Conservation (phyloP, 1,140 invertebrate genomes). For the Campoletis sonorensis region DNA sequence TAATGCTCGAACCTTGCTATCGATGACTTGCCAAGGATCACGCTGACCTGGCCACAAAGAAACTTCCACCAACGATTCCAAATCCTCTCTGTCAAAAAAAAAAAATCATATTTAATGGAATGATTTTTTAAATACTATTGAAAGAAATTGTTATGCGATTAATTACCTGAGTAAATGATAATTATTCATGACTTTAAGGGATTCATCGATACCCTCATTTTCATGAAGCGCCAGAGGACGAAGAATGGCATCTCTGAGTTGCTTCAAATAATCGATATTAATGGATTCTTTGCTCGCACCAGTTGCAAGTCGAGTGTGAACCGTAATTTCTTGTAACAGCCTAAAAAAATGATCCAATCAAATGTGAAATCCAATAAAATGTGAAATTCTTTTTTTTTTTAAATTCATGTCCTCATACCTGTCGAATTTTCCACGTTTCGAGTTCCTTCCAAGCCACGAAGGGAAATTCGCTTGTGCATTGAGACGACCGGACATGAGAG, state of each 20-base stretch:
- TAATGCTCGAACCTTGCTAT: constrained; percentile 84
- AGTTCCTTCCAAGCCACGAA: constrained; percentile 97
- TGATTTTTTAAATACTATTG: too few relatives aligned
- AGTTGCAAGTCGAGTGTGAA: constrained; percentile 75
- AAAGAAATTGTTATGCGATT: constrained; percentile 65
- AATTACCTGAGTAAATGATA: constrained; percentile 93
- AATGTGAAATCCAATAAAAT: too few relatives aligned
- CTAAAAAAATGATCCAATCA: too few relatives aligned
- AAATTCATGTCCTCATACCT: constrained; percentile 75
- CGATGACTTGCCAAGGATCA: constrained; percentile 86
- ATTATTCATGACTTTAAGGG: constrained; percentile 86
- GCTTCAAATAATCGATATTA: constrained; percentile 89
- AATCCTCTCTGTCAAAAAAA: constrained; percentile 83
- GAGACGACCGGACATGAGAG: constrained; percentile 88
- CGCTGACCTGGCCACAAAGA: constrained; percentile 88
- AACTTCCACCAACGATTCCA: constrained; percentile 91
- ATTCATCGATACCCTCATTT: constrained; percentile 83
- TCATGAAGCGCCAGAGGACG: constrained; percentile 84
- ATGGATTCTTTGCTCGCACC: constrained; percentile 87
- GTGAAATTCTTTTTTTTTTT: neutral
- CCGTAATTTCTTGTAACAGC: constrained; percentile 70
- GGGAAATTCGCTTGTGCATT: constrained; percentile 92
- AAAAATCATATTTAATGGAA: constrained; percentile 35
- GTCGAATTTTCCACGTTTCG: constrained; percentile 87
- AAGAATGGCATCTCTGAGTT: constrained; percentile 84